These are phyloP conservation scores for Lasius fuliginosus DNA, from an alignment of 2,888 invertebrate species.

Conservation along the genomic window DNA sequence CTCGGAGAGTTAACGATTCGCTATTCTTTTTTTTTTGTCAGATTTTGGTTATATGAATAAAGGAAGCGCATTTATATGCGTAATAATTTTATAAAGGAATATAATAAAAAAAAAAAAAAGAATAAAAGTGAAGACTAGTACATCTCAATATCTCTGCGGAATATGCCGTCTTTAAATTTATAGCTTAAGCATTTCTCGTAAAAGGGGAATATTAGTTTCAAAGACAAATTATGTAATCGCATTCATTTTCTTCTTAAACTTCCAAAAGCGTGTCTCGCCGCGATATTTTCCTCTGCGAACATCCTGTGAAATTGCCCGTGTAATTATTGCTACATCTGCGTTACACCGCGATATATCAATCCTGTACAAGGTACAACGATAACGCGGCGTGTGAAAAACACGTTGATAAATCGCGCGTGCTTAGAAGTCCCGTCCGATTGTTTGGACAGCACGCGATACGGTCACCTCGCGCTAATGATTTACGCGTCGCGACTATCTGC, in stretches of 20 bases:
- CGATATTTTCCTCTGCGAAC: not conserved
- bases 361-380: not conserved
- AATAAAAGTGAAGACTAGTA: not conserved
- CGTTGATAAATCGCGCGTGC: not conserved
- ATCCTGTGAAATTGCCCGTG: not conserved
- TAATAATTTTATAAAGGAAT: not conserved
- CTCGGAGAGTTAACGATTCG: not conserved
- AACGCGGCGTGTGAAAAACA: not conserved
- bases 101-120: not conserved
- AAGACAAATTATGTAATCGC: not conserved
- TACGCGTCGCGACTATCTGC: not conserved
- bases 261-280: not conserved
- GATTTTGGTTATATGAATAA: not conserved
- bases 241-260: not conserved
- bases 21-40: not conserved
- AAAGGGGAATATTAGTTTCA: not conserved
- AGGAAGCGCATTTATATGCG: not conserved
- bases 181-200: not conserved
- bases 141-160: not conserved
- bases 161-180: not conserved
- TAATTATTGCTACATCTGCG: conserved; percentile 8
- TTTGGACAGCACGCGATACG: conserved; percentile 8
- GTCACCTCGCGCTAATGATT: conserved; percentile 2
- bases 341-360: not conserved
- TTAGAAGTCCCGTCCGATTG: not conserved